Evolutionary conservation across 1,140 invertebrate genomes (phyloP), one percentile per base, ranked within the genome.

Genomic region (Drosophila sp.): DNA sequence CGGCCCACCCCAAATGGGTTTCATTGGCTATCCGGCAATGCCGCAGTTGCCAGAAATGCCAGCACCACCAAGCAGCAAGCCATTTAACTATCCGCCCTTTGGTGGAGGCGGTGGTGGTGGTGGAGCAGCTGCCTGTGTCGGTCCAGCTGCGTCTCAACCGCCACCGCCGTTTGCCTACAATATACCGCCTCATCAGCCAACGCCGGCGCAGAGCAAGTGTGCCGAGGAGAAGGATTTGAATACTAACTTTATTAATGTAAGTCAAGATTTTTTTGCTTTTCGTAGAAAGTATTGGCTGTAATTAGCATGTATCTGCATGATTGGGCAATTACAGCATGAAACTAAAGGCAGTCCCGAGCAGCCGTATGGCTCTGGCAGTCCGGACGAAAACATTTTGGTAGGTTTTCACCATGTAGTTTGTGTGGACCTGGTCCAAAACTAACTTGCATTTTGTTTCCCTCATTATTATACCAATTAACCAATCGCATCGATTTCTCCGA

Each of bases 1-100:
- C 93, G 94, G 73, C 2, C 96, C 96, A n/a, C 93, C 94, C 2
- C 87, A 92, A 57, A 82, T 90, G 76, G 96, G 96, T 0, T 97
- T 97, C 90, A 95, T 97, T 70, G 96, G 95, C 4, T 97, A 93
- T 91, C 96, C 96, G 9, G 93, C 94, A 53, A 93, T 94, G 61
- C 96, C 96, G 13, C 56, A 93, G 6, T 91, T 95, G 78, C 95
- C 95, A 1, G 78, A 89, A 11, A 93, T 93, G 82, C 81, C 86
- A 32, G 84, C 87, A 71, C 92, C 91, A 43, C 82, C 83, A 16
- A 89, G 50, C 43, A 78, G 61, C 67, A 90, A 91, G 78, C 92
- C 91, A 7, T 92, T 92, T 5, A 92, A 92, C 25, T 92, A 92
- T 77, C 91, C 91, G 46, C 77, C 72, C 13, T 80, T 73, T 11